Evolutionary conservation across 2,888 invertebrate genomes (phyloP).

Genomic region (Nomada fucata): DNA sequence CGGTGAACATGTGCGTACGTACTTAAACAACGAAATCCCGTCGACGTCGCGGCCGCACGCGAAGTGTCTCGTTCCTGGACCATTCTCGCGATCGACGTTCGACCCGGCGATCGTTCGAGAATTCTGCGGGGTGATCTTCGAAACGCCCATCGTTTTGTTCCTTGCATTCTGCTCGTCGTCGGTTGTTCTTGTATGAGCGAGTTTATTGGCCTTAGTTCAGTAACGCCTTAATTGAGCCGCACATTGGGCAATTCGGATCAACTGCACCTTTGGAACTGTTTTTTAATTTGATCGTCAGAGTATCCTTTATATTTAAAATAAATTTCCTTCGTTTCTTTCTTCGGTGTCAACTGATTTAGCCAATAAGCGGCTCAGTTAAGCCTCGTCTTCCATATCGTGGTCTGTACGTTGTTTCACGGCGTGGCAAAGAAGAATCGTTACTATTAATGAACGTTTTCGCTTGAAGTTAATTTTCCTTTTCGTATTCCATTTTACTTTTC

Average conservation of each 20-base stretch:
- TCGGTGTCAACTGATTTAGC: too few species aligned
- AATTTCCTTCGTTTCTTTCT: too few species aligned
- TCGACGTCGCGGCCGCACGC: conserved; percentile 1
- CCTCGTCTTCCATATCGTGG: too few species aligned
- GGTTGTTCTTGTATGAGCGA: background rate
- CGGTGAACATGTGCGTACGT: conserved; percentile 23
- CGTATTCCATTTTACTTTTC: background rate
- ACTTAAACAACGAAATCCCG: background rate
- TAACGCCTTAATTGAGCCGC: too few species aligned
- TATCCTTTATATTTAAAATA: too few species aligned
- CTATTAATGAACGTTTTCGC: too few species aligned
- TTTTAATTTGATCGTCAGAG: too few species aligned
- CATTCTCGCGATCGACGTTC: conserved; percentile 37
- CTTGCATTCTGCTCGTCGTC: conserved; percentile 23
- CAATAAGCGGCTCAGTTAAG: too few species aligned
- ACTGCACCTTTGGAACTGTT: background rate
- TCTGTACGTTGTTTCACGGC: too few species aligned
- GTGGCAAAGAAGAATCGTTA: too few species aligned
- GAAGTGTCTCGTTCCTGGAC: conserved; percentile 5
- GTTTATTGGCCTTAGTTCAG: background rate
- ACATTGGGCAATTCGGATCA: too few species aligned
- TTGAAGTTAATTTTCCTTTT: background rate
- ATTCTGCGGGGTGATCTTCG: conserved; percentile 5
- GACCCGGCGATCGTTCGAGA: conserved; percentile 27
- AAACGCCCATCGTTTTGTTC: conserved; percentile 5